Base-by-base conservation (phyloP, 1,140 invertebrate genomes). In the Lepidurus arcticus region DNA sequence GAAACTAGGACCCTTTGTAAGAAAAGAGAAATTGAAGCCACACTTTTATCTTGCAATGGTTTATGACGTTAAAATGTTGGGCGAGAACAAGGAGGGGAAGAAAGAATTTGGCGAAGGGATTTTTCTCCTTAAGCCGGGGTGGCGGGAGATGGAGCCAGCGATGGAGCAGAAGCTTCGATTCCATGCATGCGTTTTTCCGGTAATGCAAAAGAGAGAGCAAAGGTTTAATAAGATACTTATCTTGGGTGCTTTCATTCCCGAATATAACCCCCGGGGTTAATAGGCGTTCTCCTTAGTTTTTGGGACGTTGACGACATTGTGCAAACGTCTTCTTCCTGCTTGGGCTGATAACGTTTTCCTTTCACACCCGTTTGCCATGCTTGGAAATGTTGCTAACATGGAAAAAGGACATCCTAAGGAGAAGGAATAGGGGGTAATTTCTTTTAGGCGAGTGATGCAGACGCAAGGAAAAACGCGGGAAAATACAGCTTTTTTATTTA, bases 201-300 rank as follows among this genome's bases (percentile, higher is more conserved):
- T 65, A 65, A 65, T 65, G 53, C 53, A 65, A 65, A 65, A 65
- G 16, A 21, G 53, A 21, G 53, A 65, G 53, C 53, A 65, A 65
- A 65, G 53, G 53, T 65, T 65, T 65, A 65, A 65, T 65, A 65
- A 65, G 53, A 65, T 65, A 65, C 53, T n/a, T 65, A 65, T 65
- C 53, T 65, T 65, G 53, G 34, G 53, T 65, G 53, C 53, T n/a
- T 65, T 65, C 53, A 65, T 65, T 65, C n/a, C 26, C 53, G 21
- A 65, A 65, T 65, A 65, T 65, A 65, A 65, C 53, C 53, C 53
- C 53, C 7, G 53, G 53, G 53, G 53, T 65, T 65, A 65, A 65
- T 65, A 65, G 53, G 53, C 53, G 21, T 65, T 21, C 13, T 21
- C 53, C 21, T n/a, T 65, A 65, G 53, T 65, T 65, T 65, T 34